A percentile compares a stretch with the other conserved stretches of the same genome.
Evolutionary conservation across 2,113 vertebrate genomes (phyloP).

Genomic region (Prunella fulvescens): DNA sequence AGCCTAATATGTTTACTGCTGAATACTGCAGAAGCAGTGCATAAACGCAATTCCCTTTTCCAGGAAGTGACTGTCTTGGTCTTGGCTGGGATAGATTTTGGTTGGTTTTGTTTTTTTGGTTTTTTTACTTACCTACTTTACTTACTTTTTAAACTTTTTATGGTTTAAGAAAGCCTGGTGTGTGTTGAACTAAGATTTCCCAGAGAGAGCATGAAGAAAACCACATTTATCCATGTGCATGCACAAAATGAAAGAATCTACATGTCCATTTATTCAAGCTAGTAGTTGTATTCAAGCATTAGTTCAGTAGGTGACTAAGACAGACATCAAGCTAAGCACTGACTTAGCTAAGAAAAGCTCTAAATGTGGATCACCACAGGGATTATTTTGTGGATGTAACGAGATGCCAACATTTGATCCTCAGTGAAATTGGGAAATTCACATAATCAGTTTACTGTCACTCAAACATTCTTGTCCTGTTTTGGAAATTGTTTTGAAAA

Average conservation of each 20-base stretch:
- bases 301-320: neutral
- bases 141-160: neutral
- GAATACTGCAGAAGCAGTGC: neutral
- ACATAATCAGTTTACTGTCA: neutral
- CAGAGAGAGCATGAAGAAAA: neutral
- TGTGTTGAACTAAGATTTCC: neutral
- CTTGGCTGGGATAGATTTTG: neutral
- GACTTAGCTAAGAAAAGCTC: neutral
- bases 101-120: too few relatives aligned
- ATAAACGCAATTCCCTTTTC: rapidly evolving
- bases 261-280: neutral
- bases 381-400: neutral
- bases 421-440: neutral
- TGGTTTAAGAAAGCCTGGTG: neutral
- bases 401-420: neutral
- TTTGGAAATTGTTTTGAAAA: neutral
- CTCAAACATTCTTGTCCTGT: neutral
- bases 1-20: neutral
- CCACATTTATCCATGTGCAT: neutral
- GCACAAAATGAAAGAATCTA: neutral
- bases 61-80: neutral
- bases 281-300: neutral
- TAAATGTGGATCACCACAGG: neutral
- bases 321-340: neutral
- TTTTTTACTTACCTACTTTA: neutral